Conservation (phyloP, 1,140 invertebrate species). For the Heliothis subflexa region DNA sequence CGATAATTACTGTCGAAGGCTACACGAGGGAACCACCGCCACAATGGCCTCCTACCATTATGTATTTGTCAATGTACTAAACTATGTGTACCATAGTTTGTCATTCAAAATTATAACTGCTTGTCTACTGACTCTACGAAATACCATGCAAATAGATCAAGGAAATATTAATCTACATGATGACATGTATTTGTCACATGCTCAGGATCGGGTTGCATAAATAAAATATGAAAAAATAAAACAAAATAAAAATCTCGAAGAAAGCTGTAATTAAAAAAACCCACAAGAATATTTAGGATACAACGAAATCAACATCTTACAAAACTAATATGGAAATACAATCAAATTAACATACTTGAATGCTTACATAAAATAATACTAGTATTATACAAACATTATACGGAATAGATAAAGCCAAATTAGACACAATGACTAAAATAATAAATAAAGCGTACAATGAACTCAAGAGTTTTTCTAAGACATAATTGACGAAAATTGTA, state of each 20-base stretch:
- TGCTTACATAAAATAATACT: constrained; percentile 53
- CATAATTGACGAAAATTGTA: constrained; percentile 40
- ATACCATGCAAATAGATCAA: constrained; percentile 2
- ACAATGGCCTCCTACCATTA: constrained; percentile 64
- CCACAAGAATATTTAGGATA: constrained; percentile 50
- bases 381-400: constrained; percentile 48
- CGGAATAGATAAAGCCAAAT: constrained; percentile 32
- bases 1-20: constrained; percentile 65
- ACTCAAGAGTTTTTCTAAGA: constrained; percentile 33
- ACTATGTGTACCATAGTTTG: constrained; percentile 50
- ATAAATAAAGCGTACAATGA: constrained; percentile 44
- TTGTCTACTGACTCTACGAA: constrained; percentile 6
- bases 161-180: background rate
- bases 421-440: constrained; percentile 45
- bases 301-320: constrained; percentile 38
- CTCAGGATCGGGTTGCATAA: background rate
- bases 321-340: constrained; percentile 39
- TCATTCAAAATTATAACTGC: constrained; percentile 26
- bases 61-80: constrained; percentile 56
- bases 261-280: constrained; percentile 63
- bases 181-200: background rate
- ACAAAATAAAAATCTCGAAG: constrained; percentile 55
- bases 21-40: constrained; percentile 60
- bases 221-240: constrained; percentile 58
- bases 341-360: constrained; percentile 41